phyloP scores from a whole-genome alignment of 30 jellyfish, hydroid and myxozoan species.

The Nemopilema nomurai region DNA sequence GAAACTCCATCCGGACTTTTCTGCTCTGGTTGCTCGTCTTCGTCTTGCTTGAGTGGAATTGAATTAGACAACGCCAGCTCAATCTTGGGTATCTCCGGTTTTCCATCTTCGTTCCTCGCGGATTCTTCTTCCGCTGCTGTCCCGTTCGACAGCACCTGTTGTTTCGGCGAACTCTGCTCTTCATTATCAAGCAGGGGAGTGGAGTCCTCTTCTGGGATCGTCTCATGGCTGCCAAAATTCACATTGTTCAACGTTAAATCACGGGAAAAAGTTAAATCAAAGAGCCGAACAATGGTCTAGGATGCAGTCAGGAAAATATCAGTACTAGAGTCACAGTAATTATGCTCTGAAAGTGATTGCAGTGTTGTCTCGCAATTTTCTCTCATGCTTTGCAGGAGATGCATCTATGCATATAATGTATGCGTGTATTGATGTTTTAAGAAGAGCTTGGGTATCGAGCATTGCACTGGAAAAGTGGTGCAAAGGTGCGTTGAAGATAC shows the following conservation, averaged over 20 bases:
- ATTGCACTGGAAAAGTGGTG: too few relatives aligned
- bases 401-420: too few relatives aligned
- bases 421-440: too few relatives aligned
- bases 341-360: too few relatives aligned
- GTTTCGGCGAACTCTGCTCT: neutral
- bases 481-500: too few relatives aligned
- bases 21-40: slow-evolving; percentile 9
- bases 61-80: slow-evolving; percentile 5
- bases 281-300: neutral
- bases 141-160: slow-evolving; percentile 2
- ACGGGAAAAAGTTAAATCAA: neutral
- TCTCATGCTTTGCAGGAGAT: neutral
- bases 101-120: slow-evolving; percentile 15
- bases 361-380: neutral
- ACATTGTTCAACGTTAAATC: too few relatives aligned
- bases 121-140: slow-evolving; percentile 24
- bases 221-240: slow-evolving; percentile 8
- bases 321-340: too few relatives aligned
- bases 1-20: neutral
- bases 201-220: slow-evolving; percentile 22
- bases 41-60: neutral
- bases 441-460: too few relatives aligned
- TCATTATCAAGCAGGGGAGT: slow-evolving; percentile 4
- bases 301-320: too few relatives aligned
- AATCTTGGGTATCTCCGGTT: slow-evolving; percentile 2